Evolutionary conservation across 2,888 invertebrate species (phyloP).

Genomic region (Drosophila trichaetosa): DNA sequence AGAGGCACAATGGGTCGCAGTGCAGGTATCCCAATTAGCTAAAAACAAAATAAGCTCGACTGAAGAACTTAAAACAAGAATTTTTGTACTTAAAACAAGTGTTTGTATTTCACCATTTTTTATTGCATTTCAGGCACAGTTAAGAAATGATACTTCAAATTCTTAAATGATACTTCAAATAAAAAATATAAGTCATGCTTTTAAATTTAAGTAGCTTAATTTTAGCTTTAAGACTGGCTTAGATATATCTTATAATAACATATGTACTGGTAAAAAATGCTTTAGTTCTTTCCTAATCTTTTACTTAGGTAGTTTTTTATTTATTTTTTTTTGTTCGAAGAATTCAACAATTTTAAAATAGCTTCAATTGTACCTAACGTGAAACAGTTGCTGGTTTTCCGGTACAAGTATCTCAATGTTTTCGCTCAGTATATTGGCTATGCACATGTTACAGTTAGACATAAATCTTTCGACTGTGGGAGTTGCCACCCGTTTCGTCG

Average conservation of each 20-base stretch:
- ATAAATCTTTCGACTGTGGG: constrained; percentile 74
- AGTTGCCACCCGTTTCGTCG: constrained; percentile 60
- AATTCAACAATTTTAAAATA: not conserved
- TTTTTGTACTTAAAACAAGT: not conserved
- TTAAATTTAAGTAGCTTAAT: not conserved
- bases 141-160: not conserved
- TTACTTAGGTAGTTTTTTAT: not conserved
- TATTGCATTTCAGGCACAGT: not conserved
- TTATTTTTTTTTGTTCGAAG: not conserved
- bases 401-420: not conserved
- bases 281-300: not conserved
- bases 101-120: not conserved
- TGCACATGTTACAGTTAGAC: constrained; percentile 40
- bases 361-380: not conserved
- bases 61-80: not conserved
- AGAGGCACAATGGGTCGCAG: too few species aligned
- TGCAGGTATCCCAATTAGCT: not conserved
- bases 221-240: not conserved
- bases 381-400: not conserved
- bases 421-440: not conserved
- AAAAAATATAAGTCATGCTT: not conserved
- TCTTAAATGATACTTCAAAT: not conserved
- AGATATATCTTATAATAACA: too few species aligned
- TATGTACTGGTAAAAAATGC: too few species aligned
- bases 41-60: not conserved